phyloP scores from a whole-genome alignment of 2,113 vertebrate species.

The Petromus typicus region DNA sequence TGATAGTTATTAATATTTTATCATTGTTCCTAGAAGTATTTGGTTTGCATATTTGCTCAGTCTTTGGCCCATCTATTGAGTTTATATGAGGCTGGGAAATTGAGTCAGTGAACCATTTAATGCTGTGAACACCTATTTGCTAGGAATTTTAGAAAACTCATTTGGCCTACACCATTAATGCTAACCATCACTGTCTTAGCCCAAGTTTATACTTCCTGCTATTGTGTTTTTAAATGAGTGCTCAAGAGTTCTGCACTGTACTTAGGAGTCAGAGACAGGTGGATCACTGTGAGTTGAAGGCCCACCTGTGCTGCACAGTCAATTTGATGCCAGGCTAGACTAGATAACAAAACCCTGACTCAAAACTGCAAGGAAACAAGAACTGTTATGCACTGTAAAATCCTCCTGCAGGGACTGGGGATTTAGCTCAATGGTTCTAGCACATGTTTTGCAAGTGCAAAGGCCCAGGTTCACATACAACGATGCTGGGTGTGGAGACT shows the following conservation, averaged over 20 bases:
- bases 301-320: no score
- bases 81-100: not conserved
- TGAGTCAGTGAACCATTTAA: conserved; percentile 61
- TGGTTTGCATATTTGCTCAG: conserved; percentile 61
- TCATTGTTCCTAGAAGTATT: conserved; percentile 62
- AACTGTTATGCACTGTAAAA: conserved; percentile 54
- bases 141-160: conserved; percentile 42
- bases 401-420: conserved; percentile 31
- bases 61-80: conserved; percentile 23
- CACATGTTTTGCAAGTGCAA: no score
- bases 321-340: not conserved
- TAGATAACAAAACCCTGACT: not conserved
- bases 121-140: conserved; percentile 54
- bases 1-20: conserved; percentile 61
- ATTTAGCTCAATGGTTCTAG: no score
- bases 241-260: conserved; percentile 40
- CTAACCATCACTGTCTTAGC: not conserved
- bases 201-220: conserved; percentile 53
- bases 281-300: not conserved
- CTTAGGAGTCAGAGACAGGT: not conserved
- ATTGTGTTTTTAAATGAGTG: conserved; percentile 54
- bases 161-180: conserved; percentile 35
- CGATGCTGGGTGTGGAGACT: no score
- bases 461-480: no score
- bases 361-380: not conserved